A percentile compares a stretch with the other conserved stretches of the same genome.
Conservation (phyloP, 1,140 invertebrate species). For the Drosophila obscura region DNA sequence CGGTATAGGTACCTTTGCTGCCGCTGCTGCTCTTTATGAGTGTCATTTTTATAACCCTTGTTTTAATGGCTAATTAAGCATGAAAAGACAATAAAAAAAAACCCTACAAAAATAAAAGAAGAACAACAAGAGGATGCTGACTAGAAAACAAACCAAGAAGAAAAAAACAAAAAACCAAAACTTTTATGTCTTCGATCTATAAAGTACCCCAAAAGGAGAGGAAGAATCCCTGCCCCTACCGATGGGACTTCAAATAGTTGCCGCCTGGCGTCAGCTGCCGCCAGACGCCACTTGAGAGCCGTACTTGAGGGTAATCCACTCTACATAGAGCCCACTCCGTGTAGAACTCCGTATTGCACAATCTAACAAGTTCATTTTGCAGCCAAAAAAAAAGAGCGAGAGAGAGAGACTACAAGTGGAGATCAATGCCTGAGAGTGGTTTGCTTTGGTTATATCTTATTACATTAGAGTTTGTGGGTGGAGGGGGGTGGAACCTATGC, state of each 20-base stretch:
- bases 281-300: constrained; percentile 39
- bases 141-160: constrained; percentile 5
- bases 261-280: constrained; percentile 37
- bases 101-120: constrained; percentile 14
- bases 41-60: constrained; percentile 75
- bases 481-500: constrained; percentile 19
- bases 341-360: constrained; percentile 11
- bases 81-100: constrained; percentile 65
- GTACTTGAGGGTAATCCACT: too few relatives aligned
- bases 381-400: neutral
- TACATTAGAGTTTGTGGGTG: constrained; percentile 19
- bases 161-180: constrained; percentile 16
- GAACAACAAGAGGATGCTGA: constrained; percentile 21
- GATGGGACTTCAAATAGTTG: constrained; percentile 31
- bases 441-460: constrained; percentile 15
- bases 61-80: constrained; percentile 79
- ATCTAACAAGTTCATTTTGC: constrained; percentile 24
- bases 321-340: too few relatives aligned
- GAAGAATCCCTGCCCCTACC: neutral
- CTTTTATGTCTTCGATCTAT: constrained; percentile 37
- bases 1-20: neutral
- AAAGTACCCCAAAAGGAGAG: neutral
- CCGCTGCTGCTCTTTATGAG: constrained; percentile 54
- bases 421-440: constrained; percentile 15
- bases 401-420: constrained; percentile 4